Percentiles rank a stretch among this genome's conserved stretches.
Evolutionary conservation across 2,797 vertebrate genomes (phyloP).

Genomic region (Protosalanx chinensis): DNA sequence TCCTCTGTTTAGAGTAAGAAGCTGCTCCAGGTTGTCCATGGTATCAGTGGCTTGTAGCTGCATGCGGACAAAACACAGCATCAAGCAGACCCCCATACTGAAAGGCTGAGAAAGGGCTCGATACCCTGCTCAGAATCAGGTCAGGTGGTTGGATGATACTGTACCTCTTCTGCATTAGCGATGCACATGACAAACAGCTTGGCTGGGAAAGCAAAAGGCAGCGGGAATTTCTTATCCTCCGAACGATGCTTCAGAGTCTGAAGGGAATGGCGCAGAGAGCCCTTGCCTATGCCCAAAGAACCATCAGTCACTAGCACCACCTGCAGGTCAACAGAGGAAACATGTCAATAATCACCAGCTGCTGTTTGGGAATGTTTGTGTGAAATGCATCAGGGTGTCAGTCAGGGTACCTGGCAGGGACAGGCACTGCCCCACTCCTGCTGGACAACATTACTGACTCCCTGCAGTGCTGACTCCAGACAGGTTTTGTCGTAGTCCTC

Average conservation of each 20-base stretch:
- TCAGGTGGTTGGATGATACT: not conserved
- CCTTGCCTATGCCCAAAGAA: slow-evolving; percentile 91
- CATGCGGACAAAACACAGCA: slow-evolving; percentile 41
- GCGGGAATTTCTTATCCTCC: slow-evolving; percentile 90
- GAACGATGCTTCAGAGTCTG: slow-evolving; percentile 82
- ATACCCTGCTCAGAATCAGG: not conserved
- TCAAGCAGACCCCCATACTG: not conserved
- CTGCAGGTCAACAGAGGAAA: slow-evolving; percentile 59
- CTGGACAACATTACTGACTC: slow-evolving; percentile 91
- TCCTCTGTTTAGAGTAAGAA: slow-evolving; percentile 88
- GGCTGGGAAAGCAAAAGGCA: slow-evolving; percentile 94
- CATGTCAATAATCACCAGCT: slow-evolving; percentile 24
- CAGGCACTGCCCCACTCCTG: slow-evolving; percentile 95
- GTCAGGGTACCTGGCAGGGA: slow-evolving; percentile 81
- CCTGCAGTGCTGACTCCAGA: slow-evolving; percentile 86
- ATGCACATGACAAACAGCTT: slow-evolving; percentile 96
- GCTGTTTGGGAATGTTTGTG: not conserved
- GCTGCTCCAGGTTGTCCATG: slow-evolving; percentile 89
- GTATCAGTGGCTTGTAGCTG: slow-evolving; percentile 91
- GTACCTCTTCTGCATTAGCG: slow-evolving; percentile 94
- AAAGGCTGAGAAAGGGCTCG: no score
- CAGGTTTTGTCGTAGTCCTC: slow-evolving; percentile 99
- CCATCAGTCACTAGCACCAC: slow-evolving; percentile 95
- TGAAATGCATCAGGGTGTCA: not conserved
- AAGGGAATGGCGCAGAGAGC: slow-evolving; percentile 90